Percentiles rank a stretch among this genome's conserved stretches.
phyloP scores from a whole-genome alignment of 2,888 invertebrate genomes.

The Rhogogaster chlorosoma region DNA sequence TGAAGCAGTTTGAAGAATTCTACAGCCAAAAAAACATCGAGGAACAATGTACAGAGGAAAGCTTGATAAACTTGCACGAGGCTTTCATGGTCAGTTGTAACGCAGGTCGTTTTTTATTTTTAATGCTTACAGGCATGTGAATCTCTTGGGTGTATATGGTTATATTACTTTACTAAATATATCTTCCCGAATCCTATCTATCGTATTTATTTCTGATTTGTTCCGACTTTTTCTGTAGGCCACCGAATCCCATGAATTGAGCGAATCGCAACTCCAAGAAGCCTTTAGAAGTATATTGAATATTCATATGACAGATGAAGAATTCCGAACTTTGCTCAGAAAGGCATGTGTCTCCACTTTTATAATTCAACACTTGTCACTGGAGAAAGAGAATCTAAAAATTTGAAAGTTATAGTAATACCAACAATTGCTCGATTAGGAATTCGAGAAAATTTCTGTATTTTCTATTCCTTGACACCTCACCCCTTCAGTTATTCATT shows the following conservation, averaged over 20 bases:
- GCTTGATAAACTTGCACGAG: conserved; percentile 64
- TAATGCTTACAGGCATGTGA: background rate
- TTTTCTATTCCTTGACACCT: background rate
- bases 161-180: background rate
- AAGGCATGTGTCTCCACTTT: conserved; percentile 77
- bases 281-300: conserved; percentile 64
- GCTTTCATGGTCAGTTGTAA: conserved; percentile 64
- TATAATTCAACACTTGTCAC: background rate
- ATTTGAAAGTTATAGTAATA: background rate
- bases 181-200: background rate
- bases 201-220: background rate
- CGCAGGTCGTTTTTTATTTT: background rate
- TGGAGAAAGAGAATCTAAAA: background rate
- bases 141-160: background rate
- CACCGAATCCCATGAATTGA: conserved; percentile 61
- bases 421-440: background rate
- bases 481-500: background rate
- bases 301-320: conserved; percentile 76
- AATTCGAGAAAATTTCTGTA: background rate
- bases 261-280: conserved; percentile 61
- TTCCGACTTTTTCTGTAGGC: conserved; percentile 55
- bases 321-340: conserved; percentile 82
- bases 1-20: conserved; percentile 60
- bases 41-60: conserved; percentile 66
- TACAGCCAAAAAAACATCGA: conserved; percentile 62